Evolutionary conservation across 2,797 vertebrate species (phyloP).

Genomic region (Tiaroga cobitis): DNA sequence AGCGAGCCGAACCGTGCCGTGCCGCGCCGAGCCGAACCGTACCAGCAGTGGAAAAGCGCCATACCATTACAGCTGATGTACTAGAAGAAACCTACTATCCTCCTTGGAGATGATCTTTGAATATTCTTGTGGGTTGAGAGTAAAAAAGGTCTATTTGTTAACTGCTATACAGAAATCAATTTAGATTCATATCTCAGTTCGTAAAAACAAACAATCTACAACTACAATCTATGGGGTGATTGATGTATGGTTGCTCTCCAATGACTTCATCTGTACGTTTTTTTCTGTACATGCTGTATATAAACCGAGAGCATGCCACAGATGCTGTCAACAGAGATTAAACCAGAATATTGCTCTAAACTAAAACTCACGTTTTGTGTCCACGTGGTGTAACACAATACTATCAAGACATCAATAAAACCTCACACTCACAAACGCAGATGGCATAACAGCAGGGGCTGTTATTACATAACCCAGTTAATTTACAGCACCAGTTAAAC

Average conservation of each 20-base stretch:
- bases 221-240: background rate
- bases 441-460: conserved; percentile 56
- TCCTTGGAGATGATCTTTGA: background rate
- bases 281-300: no score
- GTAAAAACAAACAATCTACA: background rate
- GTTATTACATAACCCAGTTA: conserved; percentile 58
- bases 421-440: conserved; percentile 48
- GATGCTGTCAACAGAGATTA: background rate
- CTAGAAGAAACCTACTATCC: background rate
- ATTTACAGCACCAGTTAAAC: conserved; percentile 59
- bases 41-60: no score
- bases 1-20: no score
- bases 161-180: background rate
- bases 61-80: background rate
- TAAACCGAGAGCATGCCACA: background rate
- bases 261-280: background rate
- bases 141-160: background rate
- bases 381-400: conserved; percentile 20
- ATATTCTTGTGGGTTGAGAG: background rate
- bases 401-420: conserved; percentile 45
- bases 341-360: background rate
- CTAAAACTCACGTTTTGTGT: background rate
- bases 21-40: no score
- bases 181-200: background rate
- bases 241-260: background rate